Evolutionary conservation across 2,113 vertebrate species (phyloP).

Genomic region (Pantherophis guttatus): DNA sequence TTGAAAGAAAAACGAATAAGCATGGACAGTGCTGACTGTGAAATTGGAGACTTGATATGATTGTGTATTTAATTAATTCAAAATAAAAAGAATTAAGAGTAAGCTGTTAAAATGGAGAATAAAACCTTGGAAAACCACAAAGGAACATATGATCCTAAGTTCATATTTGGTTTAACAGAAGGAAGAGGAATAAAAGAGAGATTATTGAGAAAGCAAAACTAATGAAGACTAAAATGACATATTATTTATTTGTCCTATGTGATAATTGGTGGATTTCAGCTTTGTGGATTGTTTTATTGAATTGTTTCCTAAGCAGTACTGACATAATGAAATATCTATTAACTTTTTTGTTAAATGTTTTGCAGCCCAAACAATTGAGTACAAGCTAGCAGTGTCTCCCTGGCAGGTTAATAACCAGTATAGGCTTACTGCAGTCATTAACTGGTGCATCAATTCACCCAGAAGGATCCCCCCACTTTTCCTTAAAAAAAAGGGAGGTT

Average conservation of each 20-base stretch:
- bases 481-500: background rate
- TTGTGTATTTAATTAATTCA: background rate
- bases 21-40: background rate
- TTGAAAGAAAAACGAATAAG: background rate
- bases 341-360: background rate
- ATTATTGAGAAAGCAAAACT: background rate
- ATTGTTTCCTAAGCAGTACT: background rate
- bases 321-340: background rate
- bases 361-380: background rate
- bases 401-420: background rate
- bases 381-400: background rate
- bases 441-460: background rate
- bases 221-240: background rate
- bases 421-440: background rate
- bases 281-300: background rate
- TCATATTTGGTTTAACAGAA: background rate
- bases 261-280: background rate
- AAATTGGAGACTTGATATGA: background rate
- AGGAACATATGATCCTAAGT: background rate
- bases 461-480: too few relatives aligned
- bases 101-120: background rate
- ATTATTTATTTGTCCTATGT: background rate
- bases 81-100: background rate
- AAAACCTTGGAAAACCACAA: background rate
- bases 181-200: background rate